A percentile compares a stretch with the other conserved stretches of the same genome.
These are phyloP conservation scores for Dichetophora obliterata DNA, from an alignment of 2,888 invertebrate species.

Conservation along the genomic window DNA sequence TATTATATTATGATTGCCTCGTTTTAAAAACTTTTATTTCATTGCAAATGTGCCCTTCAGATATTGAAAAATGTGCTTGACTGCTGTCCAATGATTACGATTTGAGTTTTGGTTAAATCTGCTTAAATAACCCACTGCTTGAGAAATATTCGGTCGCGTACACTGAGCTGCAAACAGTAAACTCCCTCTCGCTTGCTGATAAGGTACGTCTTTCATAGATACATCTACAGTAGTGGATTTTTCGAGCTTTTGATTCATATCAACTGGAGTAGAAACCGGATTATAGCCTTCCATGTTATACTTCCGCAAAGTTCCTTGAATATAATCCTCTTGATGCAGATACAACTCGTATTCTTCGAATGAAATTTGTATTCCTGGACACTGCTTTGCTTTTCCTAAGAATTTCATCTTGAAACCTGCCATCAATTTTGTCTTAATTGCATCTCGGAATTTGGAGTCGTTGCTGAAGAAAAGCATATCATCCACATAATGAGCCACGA, in stretches of 20 bases:
- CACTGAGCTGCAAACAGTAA: slow-evolving; percentile 44
- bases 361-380: slow-evolving; percentile 40
- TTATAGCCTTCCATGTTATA: slow-evolving; percentile 39
- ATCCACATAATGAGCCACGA: neutral
- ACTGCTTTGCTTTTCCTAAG: slow-evolving; percentile 37
- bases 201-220: slow-evolving; percentile 22
- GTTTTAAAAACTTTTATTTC: slow-evolving; percentile 3
- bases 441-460: neutral
- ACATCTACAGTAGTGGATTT: slow-evolving; percentile 23
- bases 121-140: slow-evolving; percentile 43
- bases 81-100: slow-evolving; percentile 40
- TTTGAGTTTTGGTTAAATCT: slow-evolving; percentile 35
- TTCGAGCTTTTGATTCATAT: slow-evolving; percentile 40
- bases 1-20: slow-evolving; percentile 27
- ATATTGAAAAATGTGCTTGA: slow-evolving; percentile 41
- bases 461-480: slow-evolving; percentile 40
- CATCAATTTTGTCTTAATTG: slow-evolving; percentile 13
- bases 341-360: slow-evolving; percentile 20
- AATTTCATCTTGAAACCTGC: slow-evolving; percentile 43
- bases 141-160: slow-evolving; percentile 41
- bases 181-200: slow-evolving; percentile 42
- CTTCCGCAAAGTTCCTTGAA: slow-evolving; percentile 20
- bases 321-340: slow-evolving; percentile 38
- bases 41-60: slow-evolving; percentile 22
- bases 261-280: slow-evolving; percentile 41